phyloP scores from a whole-genome alignment of 2,113 vertebrate genomes.

The Scolopax mira region DNA sequence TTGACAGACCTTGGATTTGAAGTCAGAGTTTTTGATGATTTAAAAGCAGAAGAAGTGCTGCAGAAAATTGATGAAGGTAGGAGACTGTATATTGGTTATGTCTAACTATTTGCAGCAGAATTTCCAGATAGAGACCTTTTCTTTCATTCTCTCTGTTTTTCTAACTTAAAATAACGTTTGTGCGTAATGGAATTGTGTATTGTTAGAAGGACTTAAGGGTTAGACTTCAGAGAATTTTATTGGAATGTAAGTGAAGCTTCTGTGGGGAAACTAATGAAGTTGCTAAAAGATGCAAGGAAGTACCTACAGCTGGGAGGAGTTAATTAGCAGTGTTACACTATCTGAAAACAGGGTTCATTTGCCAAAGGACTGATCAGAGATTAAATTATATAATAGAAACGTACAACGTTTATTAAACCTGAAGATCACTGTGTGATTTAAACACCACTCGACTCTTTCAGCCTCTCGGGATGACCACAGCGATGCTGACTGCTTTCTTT shows the following conservation, averaged over 20 bases:
- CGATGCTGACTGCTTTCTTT: conserved; percentile 89
- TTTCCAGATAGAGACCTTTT: neutral
- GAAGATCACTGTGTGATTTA: neutral
- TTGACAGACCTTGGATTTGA: conserved; percentile 84
- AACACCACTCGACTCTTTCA: conserved; percentile 44
- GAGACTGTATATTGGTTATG: neutral
- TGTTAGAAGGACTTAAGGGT: neutral
- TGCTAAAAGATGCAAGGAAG: neutral
- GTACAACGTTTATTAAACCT: neutral
- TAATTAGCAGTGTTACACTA: neutral
- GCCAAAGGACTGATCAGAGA: neutral
- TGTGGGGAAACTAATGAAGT: neutral
- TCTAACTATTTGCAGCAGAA: neutral
- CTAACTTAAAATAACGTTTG: neutral
- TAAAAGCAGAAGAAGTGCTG: conserved; percentile 74
- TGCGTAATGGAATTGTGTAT: neutral
- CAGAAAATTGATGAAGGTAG: conserved; percentile 80
- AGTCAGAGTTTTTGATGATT: conserved; percentile 79
- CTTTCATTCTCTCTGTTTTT: neutral
- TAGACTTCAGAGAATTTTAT: neutral
- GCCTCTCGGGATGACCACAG: conserved; percentile 78
- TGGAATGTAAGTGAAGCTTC: neutral
- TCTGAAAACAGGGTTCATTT: neutral
- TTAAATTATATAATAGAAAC: neutral
- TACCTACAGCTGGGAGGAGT: neutral